Evolutionary conservation across 2,113 vertebrate species (phyloP).

Genomic region (Chlorodrepanis virens): DNA sequence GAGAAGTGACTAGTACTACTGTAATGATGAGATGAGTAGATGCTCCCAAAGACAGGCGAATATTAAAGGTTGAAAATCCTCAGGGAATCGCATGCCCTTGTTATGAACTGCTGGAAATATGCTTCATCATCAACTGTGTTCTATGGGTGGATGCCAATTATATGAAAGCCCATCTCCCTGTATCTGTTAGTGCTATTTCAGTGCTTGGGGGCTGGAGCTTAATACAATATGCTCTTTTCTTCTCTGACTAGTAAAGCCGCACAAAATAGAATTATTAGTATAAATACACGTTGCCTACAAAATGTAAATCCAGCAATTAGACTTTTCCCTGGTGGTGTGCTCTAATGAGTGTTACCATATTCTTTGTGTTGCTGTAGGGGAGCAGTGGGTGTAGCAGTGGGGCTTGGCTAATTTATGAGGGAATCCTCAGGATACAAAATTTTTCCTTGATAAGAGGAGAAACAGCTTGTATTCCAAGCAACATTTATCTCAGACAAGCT

Average conservation of each 20-base stretch:
- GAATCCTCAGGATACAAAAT: constrained; percentile 57
- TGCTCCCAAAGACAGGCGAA: constrained; percentile 21
- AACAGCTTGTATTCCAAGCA: constrained; percentile 29
- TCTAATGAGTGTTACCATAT: constrained; percentile 61
- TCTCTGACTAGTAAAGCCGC: constrained; percentile 50
- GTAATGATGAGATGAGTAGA: constrained; percentile 64
- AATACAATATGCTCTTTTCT: constrained; percentile 70
- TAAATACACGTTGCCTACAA: constrained; percentile 61
- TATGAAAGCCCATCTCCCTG: constrained; percentile 42
- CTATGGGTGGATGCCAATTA: constrained; percentile 68
- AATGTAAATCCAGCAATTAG: constrained; percentile 74
- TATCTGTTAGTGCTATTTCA: constrained; percentile 40
- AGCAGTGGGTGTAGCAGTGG: constrained; percentile 38
- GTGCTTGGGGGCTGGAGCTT: constrained; percentile 57
- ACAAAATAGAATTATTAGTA: constrained; percentile 71
- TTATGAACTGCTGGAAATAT: constrained; percentile 63
- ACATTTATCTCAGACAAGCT: constrained; percentile 26
- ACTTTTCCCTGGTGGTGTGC: constrained; percentile 14
- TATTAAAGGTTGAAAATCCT: constrained; percentile 63
- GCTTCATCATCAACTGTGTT: constrained; percentile 52
- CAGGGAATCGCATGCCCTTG: constrained; percentile 51
- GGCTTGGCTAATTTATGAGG: constrained; percentile 40
- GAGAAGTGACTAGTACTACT: neutral
- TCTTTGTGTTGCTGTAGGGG: constrained; percentile 67
- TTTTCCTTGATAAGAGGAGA: constrained; percentile 45